Percentiles rank a stretch among this genome's conserved stretches.
These are phyloP conservation scores for Drosophila parabipectinata DNA, from an alignment of 1,140 invertebrate genomes.

Conservation along the genomic window DNA sequence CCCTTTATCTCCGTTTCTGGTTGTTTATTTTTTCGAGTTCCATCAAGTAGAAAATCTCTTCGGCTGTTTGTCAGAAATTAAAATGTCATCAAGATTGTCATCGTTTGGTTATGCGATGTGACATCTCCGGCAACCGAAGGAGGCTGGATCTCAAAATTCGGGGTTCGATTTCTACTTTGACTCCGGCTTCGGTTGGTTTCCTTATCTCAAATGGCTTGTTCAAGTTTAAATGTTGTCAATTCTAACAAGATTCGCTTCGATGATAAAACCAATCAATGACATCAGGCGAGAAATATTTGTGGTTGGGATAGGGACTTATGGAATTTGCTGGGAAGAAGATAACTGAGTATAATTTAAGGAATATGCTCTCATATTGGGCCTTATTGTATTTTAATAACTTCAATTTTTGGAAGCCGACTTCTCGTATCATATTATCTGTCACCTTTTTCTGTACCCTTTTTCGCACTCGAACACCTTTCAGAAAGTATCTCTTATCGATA, in stretches of 20 bases:
- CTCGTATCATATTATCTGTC: background rate
- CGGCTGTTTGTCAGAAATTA: slow-evolving; percentile 74
- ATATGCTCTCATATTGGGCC: background rate
- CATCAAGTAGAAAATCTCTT: slow-evolving; percentile 79
- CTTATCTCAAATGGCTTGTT: slow-evolving; percentile 66
- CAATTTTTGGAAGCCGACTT: background rate
- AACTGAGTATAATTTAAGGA: background rate
- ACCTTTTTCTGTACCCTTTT: background rate
- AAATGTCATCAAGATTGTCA: slow-evolving; percentile 84
- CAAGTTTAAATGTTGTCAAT: slow-evolving; percentile 78
- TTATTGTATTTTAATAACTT: background rate
- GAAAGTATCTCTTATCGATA: slow-evolving; percentile 29
- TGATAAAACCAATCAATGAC: slow-evolving; percentile 67
- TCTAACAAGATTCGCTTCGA: slow-evolving; percentile 75
- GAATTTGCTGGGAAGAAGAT: background rate
- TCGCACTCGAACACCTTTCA: slow-evolving; percentile 37
- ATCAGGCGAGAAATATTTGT: slow-evolving; percentile 38
- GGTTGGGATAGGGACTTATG: background rate
- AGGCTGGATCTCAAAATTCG: slow-evolving; percentile 14
- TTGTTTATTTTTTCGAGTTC: slow-evolving; percentile 56
- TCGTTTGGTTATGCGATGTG: slow-evolving; percentile 69
- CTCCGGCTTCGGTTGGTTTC: slow-evolving; percentile 5
- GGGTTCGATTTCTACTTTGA: slow-evolving; percentile 21
- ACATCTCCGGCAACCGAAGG: slow-evolving; percentile 59
- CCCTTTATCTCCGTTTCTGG: slow-evolving; percentile 51